These are phyloP conservation scores for Peromyscus aztecus DNA, from an alignment of 2,797 vertebrate genomes.

Conservation along the genomic window DNA sequence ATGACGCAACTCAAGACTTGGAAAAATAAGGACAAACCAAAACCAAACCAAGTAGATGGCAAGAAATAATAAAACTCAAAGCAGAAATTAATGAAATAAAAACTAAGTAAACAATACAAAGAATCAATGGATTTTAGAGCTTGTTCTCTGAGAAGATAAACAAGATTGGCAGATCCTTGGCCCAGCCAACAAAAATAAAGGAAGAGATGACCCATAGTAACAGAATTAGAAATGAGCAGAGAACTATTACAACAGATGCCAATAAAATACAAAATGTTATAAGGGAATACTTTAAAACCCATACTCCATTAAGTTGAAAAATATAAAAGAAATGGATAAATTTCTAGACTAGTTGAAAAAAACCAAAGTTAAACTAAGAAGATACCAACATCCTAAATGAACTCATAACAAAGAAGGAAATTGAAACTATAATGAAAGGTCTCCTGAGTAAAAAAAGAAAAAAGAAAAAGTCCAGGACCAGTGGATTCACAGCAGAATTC, in stretches of 20 bases:
- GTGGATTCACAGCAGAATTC: not conserved
- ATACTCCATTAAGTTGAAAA: not conserved
- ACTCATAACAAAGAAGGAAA: not conserved
- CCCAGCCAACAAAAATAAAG: not conserved
- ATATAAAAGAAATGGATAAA: not conserved
- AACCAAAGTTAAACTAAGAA: not conserved
- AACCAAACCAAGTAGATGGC: not conserved
- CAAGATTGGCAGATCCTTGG: not conserved
- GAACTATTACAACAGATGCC: not conserved
- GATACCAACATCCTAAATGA: not conserved
- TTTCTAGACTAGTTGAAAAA: not conserved
- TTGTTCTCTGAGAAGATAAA: not conserved
- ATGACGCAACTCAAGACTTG: not conserved
- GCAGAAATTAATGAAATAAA: not conserved
- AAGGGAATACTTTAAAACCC: not conserved
- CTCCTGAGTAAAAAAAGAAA: not conserved
- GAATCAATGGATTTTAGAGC: not conserved
- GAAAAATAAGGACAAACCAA: not conserved
- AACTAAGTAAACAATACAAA: not conserved
- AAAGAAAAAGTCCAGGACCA: not conserved
- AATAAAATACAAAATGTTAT: not conserved
- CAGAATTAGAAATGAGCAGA: not conserved
- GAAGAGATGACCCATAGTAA: not conserved
- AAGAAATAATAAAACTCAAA: conserved; percentile 4
- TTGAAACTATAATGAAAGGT: not conserved